phyloP scores from a whole-genome alignment of 2,113 vertebrate species.

The Apus apus region DNA sequence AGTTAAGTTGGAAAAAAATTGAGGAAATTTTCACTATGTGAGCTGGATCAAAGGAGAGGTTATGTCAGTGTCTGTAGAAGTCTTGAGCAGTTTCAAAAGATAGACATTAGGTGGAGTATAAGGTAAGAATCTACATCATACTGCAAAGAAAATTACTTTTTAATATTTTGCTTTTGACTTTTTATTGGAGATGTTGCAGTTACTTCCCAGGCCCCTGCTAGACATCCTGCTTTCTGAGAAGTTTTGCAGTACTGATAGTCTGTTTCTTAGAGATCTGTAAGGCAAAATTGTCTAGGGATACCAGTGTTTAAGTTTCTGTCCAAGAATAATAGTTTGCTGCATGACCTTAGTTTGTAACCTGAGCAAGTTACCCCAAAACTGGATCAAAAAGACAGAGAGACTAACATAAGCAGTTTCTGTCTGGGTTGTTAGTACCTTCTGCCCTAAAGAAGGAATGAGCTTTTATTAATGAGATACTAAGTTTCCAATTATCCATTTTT shows the following conservation, averaged over 20 bases:
- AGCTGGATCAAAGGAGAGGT: background rate
- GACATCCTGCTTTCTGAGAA: background rate
- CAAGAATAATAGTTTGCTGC: background rate
- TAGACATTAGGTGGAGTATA: background rate
- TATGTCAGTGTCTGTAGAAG: background rate
- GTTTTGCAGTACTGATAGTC: background rate
- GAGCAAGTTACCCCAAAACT: background rate
- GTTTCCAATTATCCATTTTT: background rate
- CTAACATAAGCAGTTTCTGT: background rate
- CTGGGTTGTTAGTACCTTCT: background rate
- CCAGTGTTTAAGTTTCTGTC: background rate
- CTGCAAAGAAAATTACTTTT: background rate
- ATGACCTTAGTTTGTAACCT: background rate
- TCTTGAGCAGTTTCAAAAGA: background rate
- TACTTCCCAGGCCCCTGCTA: background rate
- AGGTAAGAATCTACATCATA: background rate
- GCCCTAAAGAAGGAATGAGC: background rate
- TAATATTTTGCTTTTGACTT: background rate
- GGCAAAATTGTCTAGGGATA: background rate
- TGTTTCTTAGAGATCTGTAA: background rate
- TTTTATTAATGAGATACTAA: background rate
- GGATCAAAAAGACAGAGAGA: background rate
- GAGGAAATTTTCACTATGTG: background rate
- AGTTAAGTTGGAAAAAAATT: background rate
- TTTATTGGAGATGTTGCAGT: background rate